Evolutionary conservation across 2,113 vertebrate genomes (phyloP).

Genomic region (Scartelaos histophorus): DNA sequence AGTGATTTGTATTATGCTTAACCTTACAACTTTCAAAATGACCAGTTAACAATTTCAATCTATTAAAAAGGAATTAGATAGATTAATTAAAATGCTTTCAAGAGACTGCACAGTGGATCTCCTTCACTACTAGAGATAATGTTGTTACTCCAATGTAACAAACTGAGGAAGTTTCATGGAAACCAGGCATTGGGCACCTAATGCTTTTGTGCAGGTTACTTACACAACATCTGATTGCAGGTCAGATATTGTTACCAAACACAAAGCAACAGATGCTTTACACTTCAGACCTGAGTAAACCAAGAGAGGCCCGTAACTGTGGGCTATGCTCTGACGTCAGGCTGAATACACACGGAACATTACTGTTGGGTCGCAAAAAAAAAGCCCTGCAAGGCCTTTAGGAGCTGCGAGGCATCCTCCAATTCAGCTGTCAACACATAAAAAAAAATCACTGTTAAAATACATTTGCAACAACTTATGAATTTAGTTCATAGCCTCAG

Average conservation of each 20-base stretch:
- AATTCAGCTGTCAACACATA: slow-evolving; percentile 46
- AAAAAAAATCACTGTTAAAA: background rate
- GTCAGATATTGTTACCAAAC: slow-evolving; percentile 41
- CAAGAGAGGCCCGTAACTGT: slow-evolving; percentile 9
- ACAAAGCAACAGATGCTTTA: slow-evolving; percentile 67
- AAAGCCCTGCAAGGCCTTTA: slow-evolving; percentile 55
- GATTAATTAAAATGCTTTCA: background rate
- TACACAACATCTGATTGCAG: slow-evolving; percentile 34
- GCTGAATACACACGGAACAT: slow-evolving; percentile 75
- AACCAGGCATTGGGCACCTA: slow-evolving; percentile 80
- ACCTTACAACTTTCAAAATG: too few species aligned
- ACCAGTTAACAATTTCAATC: too few species aligned
- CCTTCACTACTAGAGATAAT: slow-evolving; percentile 23
- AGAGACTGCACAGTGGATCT: slow-evolving; percentile 14
- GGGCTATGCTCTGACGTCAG: slow-evolving; percentile 42
- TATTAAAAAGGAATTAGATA: too few species aligned
- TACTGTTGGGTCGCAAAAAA: slow-evolving; percentile 73
- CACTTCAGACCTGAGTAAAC: slow-evolving; percentile 57
- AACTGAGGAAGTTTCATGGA: slow-evolving; percentile 90
- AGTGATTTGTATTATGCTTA: too few species aligned
- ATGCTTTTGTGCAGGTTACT: slow-evolving; percentile 35
- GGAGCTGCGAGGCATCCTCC: slow-evolving; percentile 1
- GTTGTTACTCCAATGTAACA: slow-evolving; percentile 79
- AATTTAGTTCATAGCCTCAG: background rate
- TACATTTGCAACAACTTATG: background rate